Base-by-base conservation (phyloP, 2,888 invertebrate genomes). In the Hoplodrina ambigua region DNA sequence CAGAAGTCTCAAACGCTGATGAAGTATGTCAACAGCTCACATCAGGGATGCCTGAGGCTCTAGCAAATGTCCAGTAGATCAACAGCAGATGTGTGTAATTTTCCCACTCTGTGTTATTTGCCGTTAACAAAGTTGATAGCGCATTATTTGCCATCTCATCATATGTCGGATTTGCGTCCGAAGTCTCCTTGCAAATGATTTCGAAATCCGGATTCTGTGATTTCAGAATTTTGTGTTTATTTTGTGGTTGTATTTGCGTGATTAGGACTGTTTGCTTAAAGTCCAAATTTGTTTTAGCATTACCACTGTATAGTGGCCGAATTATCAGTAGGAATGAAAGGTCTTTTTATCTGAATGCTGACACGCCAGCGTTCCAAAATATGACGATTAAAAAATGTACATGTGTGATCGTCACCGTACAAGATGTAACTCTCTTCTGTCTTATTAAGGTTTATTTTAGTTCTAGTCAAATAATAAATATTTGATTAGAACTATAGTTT, bases 141-240 rank as follows among this genome's bases (percentile, higher is more conserved):
- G 46, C 44, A 56, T 60, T 74, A 60, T 78, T 77, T 72, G 44
- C 49, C 17, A 46, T 62, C 50, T n/a, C 55, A 68, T 62, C 60
- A 52, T 46, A 17, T 78, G 41, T 44, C 17, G 25, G 10, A 46
- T 20, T 41, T 30, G n/a, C 17, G n/a, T 25, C 44, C 19, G 19
- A 19, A 46, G 15, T 41, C 37, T 30, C 41, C n/a, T 37, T 49
- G 11, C 41, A 52, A 64, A 50, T 25, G 25, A 25, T 30, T 44
- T 15, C 41, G 41, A 41, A 41, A 4, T 33, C 7, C 37, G 37
- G 8, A 37, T 37, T 37, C 37, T 37, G 37, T 37, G 17, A 61
- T 67, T 50, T 61, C 7, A n/a, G 11, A 67, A 30, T n/a, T 66
- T 19, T 50, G 56, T 52, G 59, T 60, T 60, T 60, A 44, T 53